Evolutionary conservation across 2,888 invertebrate species (phyloP).

Genomic region (Apamea crenata): DNA sequence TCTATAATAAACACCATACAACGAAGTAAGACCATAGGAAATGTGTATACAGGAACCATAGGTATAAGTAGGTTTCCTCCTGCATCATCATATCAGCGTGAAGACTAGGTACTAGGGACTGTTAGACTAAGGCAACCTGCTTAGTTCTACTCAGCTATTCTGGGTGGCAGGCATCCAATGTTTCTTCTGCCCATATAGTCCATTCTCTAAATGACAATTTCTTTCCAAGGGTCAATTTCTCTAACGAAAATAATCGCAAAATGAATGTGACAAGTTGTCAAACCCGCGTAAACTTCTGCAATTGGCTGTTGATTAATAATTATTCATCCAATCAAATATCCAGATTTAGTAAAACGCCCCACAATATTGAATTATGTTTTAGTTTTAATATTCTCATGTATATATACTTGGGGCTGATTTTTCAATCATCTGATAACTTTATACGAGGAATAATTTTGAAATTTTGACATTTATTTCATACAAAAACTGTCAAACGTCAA

Average conservation of each 20-base stretch:
- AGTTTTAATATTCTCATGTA: neutral
- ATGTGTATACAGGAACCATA: neutral
- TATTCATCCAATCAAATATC: too few species aligned
- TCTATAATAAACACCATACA: neutral
- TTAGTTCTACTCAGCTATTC: neutral
- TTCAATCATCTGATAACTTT: too few species aligned
- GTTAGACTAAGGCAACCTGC: too few species aligned
- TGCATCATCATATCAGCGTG: too few species aligned
- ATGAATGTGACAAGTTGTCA: too few species aligned
- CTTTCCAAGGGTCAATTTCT: neutral
- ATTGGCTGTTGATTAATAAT: too few species aligned
- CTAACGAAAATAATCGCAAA: too few species aligned
- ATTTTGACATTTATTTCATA: too few species aligned
- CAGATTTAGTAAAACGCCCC: too few species aligned
- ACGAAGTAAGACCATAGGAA: neutral
- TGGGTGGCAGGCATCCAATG: neutral
- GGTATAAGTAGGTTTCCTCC: neutral
- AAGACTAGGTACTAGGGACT: neutral
- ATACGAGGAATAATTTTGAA: too few species aligned
- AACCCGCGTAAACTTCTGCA: too few species aligned
- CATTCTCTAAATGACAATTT: neutral
- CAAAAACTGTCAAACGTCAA: too few species aligned
- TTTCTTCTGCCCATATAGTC: neutral
- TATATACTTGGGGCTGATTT: neutral
- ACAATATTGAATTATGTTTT: neutral